Percentiles rank a stretch among this genome's conserved stretches.
phyloP scores from a whole-genome alignment of 2,113 vertebrate genomes.

The Protomyctophum bolini region DNA sequence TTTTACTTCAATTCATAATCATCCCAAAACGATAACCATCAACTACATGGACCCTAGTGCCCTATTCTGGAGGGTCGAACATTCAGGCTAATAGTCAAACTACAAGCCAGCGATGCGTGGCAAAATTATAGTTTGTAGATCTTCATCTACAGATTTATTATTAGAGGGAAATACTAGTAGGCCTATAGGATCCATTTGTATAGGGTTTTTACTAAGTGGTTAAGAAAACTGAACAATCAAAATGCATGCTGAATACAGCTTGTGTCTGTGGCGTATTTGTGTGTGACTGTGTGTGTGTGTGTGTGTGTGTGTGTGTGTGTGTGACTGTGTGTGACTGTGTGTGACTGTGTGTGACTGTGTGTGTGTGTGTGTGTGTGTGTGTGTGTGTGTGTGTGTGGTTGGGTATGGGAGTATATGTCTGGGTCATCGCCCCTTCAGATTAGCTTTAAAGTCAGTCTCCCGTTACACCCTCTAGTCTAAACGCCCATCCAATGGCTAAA shows the following conservation, averaged over 20 bases:
- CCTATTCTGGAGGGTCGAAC: too few relatives aligned
- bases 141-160: too few relatives aligned
- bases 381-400: background rate
- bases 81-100: too few relatives aligned
- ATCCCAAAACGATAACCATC: too few relatives aligned
- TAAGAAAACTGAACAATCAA: background rate
- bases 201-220: background rate
- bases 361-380: background rate
- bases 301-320: background rate
- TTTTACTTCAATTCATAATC: too few relatives aligned
- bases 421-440: slow-evolving; percentile 55
- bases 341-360: background rate
- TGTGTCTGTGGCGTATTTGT: background rate
- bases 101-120: too few relatives aligned
- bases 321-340: background rate
- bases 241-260: background rate
- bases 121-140: too few relatives aligned
- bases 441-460: slow-evolving; percentile 49
- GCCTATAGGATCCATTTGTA: background rate
- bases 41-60: too few relatives aligned
- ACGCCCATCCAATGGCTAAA: background rate
- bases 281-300: background rate
- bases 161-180: too few relatives aligned
- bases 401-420: slow-evolving; percentile 48
- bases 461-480: slow-evolving; percentile 33